Evolutionary conservation across 92 coral and sea anemone genomes (phyloP).

Genomic region (Porites evermanni): DNA sequence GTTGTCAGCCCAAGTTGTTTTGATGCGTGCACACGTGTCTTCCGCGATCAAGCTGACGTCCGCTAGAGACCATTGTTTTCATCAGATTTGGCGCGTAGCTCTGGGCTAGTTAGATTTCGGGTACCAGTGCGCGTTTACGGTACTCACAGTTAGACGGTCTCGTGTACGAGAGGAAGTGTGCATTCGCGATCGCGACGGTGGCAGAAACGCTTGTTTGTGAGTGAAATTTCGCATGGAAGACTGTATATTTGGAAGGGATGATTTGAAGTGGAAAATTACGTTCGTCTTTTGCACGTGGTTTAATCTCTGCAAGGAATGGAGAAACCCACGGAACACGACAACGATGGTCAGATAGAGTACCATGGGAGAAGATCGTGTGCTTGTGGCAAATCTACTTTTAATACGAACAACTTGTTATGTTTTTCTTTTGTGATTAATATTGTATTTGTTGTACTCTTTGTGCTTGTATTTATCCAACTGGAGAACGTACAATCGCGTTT

Average conservation of each 20-base stretch:
- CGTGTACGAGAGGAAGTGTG: conserved; percentile 33
- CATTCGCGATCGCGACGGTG: conserved; percentile 45
- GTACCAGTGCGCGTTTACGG: conserved; percentile 11
- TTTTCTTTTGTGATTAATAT: conserved; percentile 83
- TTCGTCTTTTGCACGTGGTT: conserved; percentile 59
- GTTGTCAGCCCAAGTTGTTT: conserved; percentile 87
- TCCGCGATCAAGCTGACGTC: conserved; percentile 79
- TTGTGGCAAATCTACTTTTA: conserved; percentile 65
- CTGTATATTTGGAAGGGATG: conserved; percentile 56
- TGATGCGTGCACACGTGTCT: conserved; percentile 81
- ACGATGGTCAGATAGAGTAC: not conserved
- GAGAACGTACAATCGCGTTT: conserved; percentile 76
- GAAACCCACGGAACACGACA: conserved; percentile 5
- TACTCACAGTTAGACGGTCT: not conserved
- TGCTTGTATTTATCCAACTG: conserved; percentile 83
- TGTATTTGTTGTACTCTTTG: conserved; percentile 85
- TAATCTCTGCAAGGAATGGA: conserved; percentile 41
- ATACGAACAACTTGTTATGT: conserved; percentile 48
- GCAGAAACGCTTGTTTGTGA: not conserved
- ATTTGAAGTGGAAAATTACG: conserved; percentile 46
- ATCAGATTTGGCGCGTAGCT: conserved; percentile 86
- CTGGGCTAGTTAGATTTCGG: not conserved
- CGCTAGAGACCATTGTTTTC: conserved; percentile 76
- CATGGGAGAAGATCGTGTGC: conserved; percentile 58
- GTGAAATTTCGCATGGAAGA: conserved; percentile 74